Conservation (phyloP, 2,797 vertebrate species). For the Onychomys leucogaster region DNA sequence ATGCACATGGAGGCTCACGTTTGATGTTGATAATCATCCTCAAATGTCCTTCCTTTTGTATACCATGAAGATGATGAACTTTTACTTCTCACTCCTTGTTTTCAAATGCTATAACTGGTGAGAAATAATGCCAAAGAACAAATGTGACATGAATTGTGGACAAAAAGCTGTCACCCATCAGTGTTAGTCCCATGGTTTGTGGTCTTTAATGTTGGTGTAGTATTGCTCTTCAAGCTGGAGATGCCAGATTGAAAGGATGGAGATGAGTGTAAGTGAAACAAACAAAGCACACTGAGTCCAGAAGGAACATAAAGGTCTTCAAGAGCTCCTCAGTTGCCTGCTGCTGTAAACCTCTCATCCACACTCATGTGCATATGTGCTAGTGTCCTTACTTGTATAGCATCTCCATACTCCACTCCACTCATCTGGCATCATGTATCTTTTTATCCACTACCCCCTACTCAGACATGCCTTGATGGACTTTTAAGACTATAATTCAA, state of each 20-base stretch:
- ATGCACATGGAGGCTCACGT: no score
- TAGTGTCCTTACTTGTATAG: not conserved
- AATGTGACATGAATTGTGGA: not conserved
- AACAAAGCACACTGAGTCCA: not conserved
- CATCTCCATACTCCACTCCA: not conserved
- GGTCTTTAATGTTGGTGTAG: not conserved
- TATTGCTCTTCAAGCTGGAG: not conserved
- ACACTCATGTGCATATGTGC: not conserved
- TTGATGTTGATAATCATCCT: not conserved
- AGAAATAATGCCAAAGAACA: not conserved
- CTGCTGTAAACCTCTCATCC: not conserved
- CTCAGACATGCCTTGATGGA: not conserved
- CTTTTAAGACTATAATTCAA: not conserved
- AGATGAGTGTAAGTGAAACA: not conserved
- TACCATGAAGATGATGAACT: not conserved
- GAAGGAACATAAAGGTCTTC: not conserved
- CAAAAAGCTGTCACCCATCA: not conserved
- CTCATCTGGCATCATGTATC: not conserved
- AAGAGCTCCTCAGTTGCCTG: not conserved
- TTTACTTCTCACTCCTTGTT: not conserved
- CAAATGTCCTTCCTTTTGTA: not conserved
- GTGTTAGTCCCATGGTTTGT: not conserved
- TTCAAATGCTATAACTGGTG: not conserved
- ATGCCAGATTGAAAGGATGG: not conserved
- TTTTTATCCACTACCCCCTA: not conserved